These are phyloP conservation scores for Andrena haemorrhoa DNA, from an alignment of 2,888 invertebrate genomes.

Conservation along the genomic window DNA sequence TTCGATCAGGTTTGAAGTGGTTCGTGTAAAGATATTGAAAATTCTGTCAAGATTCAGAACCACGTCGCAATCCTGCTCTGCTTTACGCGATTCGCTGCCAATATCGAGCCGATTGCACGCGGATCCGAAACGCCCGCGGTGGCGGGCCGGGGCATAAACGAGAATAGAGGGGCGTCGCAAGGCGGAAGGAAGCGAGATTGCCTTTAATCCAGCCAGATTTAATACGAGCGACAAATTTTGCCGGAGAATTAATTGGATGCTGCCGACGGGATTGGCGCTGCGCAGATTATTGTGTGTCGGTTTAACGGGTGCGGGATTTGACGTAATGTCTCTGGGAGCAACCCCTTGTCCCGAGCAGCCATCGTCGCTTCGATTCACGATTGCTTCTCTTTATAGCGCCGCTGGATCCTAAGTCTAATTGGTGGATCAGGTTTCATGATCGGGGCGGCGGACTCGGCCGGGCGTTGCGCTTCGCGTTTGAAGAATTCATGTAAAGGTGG, in stretches of 20 bases:
- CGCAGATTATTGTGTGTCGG: conserved; percentile 84
- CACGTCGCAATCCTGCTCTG: no score
- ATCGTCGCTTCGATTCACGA: conserved; percentile 60
- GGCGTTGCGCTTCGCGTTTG: background rate
- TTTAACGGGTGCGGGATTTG: conserved; percentile 81
- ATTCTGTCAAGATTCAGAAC: no score
- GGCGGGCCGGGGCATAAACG: conserved; percentile 57
- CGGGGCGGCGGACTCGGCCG: background rate
- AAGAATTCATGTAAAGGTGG: no score
- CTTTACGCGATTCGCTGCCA: no score
- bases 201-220: conserved; percentile 84
- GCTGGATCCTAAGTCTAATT: conserved; percentile 54
- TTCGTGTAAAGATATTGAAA: no score
- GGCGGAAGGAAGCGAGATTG: conserved; percentile 78
- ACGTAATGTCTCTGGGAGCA: conserved; percentile 78
- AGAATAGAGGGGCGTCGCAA: conserved; percentile 42
- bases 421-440: conserved; percentile 51
- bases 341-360: conserved; percentile 63
- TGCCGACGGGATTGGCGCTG: conserved; percentile 79
- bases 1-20: no score
- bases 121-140: background rate
- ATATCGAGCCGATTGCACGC: no score
- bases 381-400: conserved; percentile 52
- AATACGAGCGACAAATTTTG: conserved; percentile 84
- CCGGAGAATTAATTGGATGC: conserved; percentile 84